Evolutionary conservation across 2,888 invertebrate genomes (phyloP), one percentile per base, ranked within the genome.

Genomic region (Thereva nobilitata): DNA sequence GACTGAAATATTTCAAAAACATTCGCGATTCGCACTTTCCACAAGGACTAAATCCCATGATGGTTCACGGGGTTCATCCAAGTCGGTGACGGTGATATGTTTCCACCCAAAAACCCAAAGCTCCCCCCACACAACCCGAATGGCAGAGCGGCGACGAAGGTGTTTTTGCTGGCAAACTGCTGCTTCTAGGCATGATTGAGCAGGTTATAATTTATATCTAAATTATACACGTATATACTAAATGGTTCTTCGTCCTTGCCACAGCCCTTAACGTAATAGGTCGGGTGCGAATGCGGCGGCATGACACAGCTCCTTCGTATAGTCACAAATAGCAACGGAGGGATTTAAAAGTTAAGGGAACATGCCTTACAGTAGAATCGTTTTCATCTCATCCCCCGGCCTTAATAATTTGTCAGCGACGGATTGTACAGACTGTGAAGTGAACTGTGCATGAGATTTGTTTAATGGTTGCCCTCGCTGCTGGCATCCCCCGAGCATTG

Each of bases 361-460:
- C 68, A 52, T 68, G 68, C 65, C 54, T 55, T 66, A 49, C 65
- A 68, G 65, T 64, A 68, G 70, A 70, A 71, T 72, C 71, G 71
- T 72, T 72, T 72, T 70, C 71, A 71, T 68, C 70, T 68, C 70
- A 72, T 70, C 70, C 71, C 68, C 63, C 50, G 55, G 52, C 71
- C 72, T 70, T 72, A 72, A 72, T 72, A 72, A 72, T 72, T 72
- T 72, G 72, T 72, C 72, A 72, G 72, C 72, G 71, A 72, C 70
- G 72, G 72, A 72, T 72, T 72, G 72, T 72, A 70, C 72, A 71
- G 72, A 72, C 72, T 72, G 71, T 72, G 71, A 72, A 72, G 72
- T 72, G 72, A 72, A 72, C 72, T 72, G 70, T 71, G 72, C 72
- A 72, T 70, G 72, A 72, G 72, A 72, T 72, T 72, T 72, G 72